Evolutionary conservation across 2,797 vertebrate species (phyloP).

Genomic region (Sebastes trivittatus): DNA sequence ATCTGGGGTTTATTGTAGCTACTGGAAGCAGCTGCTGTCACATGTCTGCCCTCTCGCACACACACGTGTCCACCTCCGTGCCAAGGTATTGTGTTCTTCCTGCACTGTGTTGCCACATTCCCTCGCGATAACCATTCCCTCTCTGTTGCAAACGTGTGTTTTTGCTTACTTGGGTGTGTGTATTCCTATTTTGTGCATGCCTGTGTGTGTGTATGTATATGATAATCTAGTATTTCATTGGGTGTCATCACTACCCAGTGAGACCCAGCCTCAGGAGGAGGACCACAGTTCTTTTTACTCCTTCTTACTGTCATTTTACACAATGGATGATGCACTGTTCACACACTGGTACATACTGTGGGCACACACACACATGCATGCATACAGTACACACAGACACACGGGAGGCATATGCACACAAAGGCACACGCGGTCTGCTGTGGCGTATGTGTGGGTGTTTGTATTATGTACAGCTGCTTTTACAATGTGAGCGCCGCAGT

Average conservation of each 20-base stretch:
- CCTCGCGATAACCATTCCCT: background rate
- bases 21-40: conserved; percentile 20
- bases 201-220: background rate
- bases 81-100: conserved; percentile 20
- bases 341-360: background rate
- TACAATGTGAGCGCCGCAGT: background rate
- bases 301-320: conserved; percentile 2
- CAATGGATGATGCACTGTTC: conserved; percentile 13
- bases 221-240: conserved; percentile 44
- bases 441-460: conserved; percentile 31
- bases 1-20: background rate
- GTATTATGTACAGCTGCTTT: background rate
- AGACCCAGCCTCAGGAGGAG: conserved; percentile 20
- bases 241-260: conserved; percentile 50
- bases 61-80: background rate
- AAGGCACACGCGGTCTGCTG: background rate
- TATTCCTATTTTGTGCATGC: background rate
- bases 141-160: background rate
- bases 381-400: background rate
- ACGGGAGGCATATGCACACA: background rate
- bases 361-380: background rate
- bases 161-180: background rate
- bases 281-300: background rate
- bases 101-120: conserved; percentile 11
- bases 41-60: background rate